Conservation (phyloP, 2,113 vertebrate species). For the Corapipo altera region DNA sequence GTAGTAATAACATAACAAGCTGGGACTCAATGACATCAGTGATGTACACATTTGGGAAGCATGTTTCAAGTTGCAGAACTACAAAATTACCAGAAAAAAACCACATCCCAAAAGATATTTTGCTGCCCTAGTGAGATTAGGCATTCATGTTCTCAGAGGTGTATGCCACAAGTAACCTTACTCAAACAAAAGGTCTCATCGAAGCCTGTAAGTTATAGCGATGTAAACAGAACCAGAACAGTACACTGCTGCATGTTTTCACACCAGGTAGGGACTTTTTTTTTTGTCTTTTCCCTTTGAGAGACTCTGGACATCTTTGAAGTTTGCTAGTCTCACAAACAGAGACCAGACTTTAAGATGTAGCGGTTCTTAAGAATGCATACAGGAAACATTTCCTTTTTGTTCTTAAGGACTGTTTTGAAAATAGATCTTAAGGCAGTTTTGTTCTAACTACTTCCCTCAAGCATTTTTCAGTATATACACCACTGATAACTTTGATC, state of each 20-base stretch:
- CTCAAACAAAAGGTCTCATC: neutral
- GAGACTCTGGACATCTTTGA: neutral
- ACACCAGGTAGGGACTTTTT: neutral
- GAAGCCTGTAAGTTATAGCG: neutral
- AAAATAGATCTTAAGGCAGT: neutral
- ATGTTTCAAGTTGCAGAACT: neutral
- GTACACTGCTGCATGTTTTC: neutral
- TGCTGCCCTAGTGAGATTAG: neutral
- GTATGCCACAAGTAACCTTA: neutral
- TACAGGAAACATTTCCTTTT: constrained; percentile 46
- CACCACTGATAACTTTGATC: neutral
- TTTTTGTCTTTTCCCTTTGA: neutral
- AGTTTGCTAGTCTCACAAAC: neutral
- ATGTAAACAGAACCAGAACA: neutral
- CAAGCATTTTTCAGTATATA: neutral
- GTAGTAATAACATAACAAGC: neutral
- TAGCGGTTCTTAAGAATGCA: neutral
- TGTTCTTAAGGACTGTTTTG: neutral
- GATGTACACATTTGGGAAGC: neutral
- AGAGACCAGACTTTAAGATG: neutral
- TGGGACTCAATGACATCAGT: neutral
- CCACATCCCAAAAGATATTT: neutral
- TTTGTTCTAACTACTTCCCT: constrained; percentile 29
- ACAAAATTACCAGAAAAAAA: neutral
- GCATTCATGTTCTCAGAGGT: neutral